Base-by-base conservation (phyloP, 2,113 vertebrate genomes). In the Thinocorus orbignyianus region DNA sequence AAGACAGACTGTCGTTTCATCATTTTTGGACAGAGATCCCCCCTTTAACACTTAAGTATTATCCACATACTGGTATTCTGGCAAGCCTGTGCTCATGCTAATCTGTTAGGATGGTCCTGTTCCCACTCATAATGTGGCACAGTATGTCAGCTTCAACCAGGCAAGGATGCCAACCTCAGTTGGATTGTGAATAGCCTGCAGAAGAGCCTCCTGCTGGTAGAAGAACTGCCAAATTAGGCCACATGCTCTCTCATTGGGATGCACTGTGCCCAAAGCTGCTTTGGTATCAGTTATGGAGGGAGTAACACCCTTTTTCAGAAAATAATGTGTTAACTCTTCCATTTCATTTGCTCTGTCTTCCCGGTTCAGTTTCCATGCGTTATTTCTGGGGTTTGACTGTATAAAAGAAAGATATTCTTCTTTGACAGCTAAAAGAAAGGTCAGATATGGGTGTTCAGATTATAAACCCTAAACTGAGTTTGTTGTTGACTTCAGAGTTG, bases 191-290 rank as follows among this genome's bases (percentile, higher is more conserved):
- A 79, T 95, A 95, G 96, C 93, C 94, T 72, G 86, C 84, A 92
- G 95, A 94, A 96, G 87, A 92, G 70, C 49, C 81, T 95, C 95
- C 93, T 95, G 96, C 90, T 97, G 65, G 62, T 54, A 81, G 62
- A 91, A 68, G 39, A 96, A 92, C n/a, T 94, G 95, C 96, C 96
- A 97, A 92, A 95, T 91, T 48, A 95, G 81, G 91, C 95, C 96
- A 96, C 97, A 97, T 96, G 95, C 86, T 97, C 81, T 91, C 76
- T 95, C 68, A 37, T 17, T 81, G 81, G 71, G 78, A 93, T 93
- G 62, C 33, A 64, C 46, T 60, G 72, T 88, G 80, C 68, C 88
- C 65, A 35, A 84, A 97, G 74, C 70, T 92, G 78, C 88, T 92
- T 81, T 41, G 46, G 42, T 95, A 77, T 76, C 31, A 54, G 9